Evolutionary conservation across 2,113 vertebrate species (phyloP).

Genomic region (Neotoma lepida): DNA sequence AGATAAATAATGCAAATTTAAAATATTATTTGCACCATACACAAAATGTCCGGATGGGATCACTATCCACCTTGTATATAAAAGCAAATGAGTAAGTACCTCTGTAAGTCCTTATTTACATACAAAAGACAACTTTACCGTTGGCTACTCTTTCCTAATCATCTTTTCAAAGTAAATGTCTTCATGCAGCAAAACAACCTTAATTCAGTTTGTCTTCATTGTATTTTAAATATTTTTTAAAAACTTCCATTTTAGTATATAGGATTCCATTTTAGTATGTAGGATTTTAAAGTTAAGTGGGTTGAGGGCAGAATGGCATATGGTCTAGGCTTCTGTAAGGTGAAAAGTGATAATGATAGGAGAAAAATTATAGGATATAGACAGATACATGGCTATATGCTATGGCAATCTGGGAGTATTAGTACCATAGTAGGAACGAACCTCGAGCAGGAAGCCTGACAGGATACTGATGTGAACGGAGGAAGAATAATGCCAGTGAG

Average conservation of each 20-base stretch:
- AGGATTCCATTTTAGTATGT: not conserved
- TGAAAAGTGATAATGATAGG: not conserved
- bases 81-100: not conserved
- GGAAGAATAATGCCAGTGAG: not conserved
- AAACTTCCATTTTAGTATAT: not conserved
- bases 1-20: not conserved
- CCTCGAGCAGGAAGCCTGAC: not conserved
- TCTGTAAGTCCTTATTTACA: not conserved
- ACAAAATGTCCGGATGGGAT: not conserved
- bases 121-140: not conserved
- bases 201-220: not conserved
- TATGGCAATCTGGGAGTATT: not conserved
- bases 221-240: not conserved
- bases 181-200: not conserved
- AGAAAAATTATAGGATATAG: not conserved
- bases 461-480: not conserved
- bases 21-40: not conserved
- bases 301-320: not conserved
- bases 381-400: not conserved
- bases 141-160: not conserved
- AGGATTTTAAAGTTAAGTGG: not conserved
- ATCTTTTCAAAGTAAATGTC: not conserved
- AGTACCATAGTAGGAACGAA: not conserved
- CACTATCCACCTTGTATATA: not conserved
- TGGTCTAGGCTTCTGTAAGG: not conserved